Evolutionary conservation across 2,888 invertebrate genomes (phyloP).

Genomic region (Lasioglossum villosulum): DNA sequence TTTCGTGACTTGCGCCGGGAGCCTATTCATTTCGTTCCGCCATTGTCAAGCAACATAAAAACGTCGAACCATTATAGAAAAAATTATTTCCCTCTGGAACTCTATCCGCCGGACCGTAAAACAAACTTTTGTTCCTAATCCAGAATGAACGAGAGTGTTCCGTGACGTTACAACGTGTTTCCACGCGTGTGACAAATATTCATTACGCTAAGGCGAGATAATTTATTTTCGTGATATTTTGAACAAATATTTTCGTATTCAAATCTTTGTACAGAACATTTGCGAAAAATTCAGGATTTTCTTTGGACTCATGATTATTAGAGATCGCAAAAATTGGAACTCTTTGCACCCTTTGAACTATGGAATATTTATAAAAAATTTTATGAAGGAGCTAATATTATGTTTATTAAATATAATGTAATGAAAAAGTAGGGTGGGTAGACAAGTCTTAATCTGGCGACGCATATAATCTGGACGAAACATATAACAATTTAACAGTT

Average conservation of each 20-base stretch:
- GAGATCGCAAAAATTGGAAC: neutral
- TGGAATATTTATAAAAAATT: too few relatives aligned
- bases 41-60: neutral
- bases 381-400: neutral
- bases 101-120: too few relatives aligned
- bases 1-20: slow-evolving; percentile 5
- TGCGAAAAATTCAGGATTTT: neutral
- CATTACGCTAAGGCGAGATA: neutral
- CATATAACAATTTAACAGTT: neutral
- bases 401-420: neutral
- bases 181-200: neutral
- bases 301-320: neutral
- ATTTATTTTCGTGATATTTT: neutral
- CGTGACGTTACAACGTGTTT: neutral
- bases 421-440: neutral
- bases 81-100: neutral
- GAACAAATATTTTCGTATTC: neutral
- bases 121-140: neutral
- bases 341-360: too few relatives aligned
- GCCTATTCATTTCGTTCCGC: slow-evolving; percentile 22
- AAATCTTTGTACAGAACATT: neutral
- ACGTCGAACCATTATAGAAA: neutral
- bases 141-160: neutral
- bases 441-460: too few relatives aligned
- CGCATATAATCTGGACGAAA: too few relatives aligned